phyloP scores from a whole-genome alignment of 2,113 vertebrate genomes.

The Sinosuthora webbiana region DNA sequence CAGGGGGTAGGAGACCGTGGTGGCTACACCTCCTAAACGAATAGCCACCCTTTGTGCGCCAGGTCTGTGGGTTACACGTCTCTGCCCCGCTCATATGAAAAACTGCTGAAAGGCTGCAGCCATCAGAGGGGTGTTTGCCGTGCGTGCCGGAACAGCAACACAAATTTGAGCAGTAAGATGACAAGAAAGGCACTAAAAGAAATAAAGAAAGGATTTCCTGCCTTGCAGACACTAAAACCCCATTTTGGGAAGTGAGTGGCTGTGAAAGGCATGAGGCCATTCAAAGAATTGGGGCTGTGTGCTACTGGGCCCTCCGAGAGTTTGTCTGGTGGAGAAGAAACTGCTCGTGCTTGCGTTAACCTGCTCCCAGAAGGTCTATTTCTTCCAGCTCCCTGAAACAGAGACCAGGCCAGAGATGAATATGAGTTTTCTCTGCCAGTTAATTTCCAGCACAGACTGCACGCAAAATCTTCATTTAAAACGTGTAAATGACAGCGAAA shows the following conservation, averaged over 20 bases:
- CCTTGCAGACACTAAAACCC: background rate
- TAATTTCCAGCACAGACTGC: slow-evolving; percentile 54
- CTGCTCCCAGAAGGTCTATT: slow-evolving; percentile 50
- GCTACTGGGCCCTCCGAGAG: slow-evolving; percentile 42
- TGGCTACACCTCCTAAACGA: background rate
- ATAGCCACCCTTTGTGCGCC: background rate
- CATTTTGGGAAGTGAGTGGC: slow-evolving; percentile 5
- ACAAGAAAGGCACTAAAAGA: slow-evolving; percentile 62
- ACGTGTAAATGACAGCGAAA: slow-evolving; percentile 35
- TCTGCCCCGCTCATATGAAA: background rate
- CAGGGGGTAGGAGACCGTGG: fast-evolving
- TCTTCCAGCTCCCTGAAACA: slow-evolving; percentile 30
- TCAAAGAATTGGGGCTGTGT: slow-evolving; percentile 25
- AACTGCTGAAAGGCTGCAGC: slow-evolving; percentile 65
- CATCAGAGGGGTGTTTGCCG: slow-evolving; percentile 6
- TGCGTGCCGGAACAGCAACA: background rate
- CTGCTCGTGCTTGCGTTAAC: background rate
- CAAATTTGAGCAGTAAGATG: slow-evolving; percentile 37
- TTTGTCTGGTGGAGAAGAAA: slow-evolving; percentile 46
- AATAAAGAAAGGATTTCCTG: slow-evolving; percentile 66
- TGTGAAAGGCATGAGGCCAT: slow-evolving; percentile 37
- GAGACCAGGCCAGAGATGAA: slow-evolving; percentile 7
- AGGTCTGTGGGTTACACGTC: background rate
- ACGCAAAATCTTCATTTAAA: slow-evolving; percentile 68
- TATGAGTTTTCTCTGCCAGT: slow-evolving; percentile 43